Conservation (phyloP, 2,113 vertebrate species). For the Eubucco bourcierii region DNA sequence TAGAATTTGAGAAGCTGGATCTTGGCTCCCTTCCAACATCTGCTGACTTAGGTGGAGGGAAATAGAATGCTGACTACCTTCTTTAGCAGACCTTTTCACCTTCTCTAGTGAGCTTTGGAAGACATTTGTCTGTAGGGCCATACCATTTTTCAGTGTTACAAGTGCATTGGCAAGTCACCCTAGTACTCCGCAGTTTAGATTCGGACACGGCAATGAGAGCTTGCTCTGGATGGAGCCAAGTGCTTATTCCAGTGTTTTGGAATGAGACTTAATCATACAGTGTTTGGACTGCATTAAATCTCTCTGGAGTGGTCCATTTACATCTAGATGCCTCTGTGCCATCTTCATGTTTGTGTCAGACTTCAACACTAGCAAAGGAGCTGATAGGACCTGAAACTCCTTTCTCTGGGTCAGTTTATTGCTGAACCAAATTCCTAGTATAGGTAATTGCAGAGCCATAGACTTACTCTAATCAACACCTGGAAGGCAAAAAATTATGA, state of each 20-base stretch:
- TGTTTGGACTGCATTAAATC: neutral
- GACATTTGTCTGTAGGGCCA: neutral
- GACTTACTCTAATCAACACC: neutral
- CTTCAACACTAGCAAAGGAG: neutral
- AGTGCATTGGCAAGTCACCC: neutral
- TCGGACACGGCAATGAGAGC: neutral
- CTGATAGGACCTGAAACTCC: neutral
- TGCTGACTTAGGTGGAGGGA: neutral
- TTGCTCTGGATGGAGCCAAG: neutral
- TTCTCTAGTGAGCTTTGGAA: neutral
- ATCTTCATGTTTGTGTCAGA: neutral
- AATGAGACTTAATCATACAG: neutral
- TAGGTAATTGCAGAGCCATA: neutral
- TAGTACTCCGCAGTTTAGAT: neutral
- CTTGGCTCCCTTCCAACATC: slow-evolving; percentile 1
- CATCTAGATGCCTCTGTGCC: neutral
- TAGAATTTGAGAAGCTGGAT: neutral
- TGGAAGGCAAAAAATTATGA: neutral
- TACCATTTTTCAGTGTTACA: neutral
- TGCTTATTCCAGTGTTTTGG: neutral
- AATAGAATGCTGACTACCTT: neutral
- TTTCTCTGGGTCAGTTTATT: neutral
- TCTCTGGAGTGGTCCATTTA: neutral
- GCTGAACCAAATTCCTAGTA: neutral
- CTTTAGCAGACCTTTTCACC: neutral